Conservation (phyloP, 2,113 vertebrate genomes). For the Coregonus clupeaformis region DNA sequence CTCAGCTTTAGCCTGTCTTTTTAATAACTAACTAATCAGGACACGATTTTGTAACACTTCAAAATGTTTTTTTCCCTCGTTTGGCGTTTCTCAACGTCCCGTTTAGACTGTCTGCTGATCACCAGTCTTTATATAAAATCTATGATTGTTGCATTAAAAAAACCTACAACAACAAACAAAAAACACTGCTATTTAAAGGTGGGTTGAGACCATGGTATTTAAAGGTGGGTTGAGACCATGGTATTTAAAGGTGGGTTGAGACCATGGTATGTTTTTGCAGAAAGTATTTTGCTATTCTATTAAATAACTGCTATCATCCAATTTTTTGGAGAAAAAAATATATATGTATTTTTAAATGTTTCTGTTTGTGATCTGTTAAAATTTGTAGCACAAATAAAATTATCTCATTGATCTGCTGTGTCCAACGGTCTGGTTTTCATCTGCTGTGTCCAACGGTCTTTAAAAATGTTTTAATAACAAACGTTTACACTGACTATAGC, state of each 20-base stretch:
- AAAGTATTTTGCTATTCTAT: constrained; percentile 60
- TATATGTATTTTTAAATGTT: constrained; percentile 72
- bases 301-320: too few species aligned
- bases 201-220: constrained; percentile 42
- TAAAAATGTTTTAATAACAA: too few species aligned
- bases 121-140: constrained; percentile 45
- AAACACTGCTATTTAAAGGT: constrained; percentile 51
- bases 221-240: constrained; percentile 34
- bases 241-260: constrained; percentile 31
- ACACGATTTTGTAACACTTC: not conserved
- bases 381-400: constrained; percentile 74
- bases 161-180: constrained; percentile 27
- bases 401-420: constrained; percentile 51
- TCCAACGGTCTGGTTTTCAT: too few species aligned
- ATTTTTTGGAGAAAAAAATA: constrained; percentile 66
- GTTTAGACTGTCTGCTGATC: constrained; percentile 49
- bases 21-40: not conserved
- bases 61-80: not conserved
- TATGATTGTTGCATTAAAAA: constrained; percentile 67
- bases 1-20: not conserved
- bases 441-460: too few species aligned
- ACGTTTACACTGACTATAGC: not conserved
- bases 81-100: not conserved
- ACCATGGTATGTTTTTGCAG: constrained; percentile 49
- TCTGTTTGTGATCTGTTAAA: constrained; percentile 66